These are phyloP conservation scores for Heterohyrax brucei DNA, from an alignment of 2,797 vertebrate species.

Conservation along the genomic window DNA sequence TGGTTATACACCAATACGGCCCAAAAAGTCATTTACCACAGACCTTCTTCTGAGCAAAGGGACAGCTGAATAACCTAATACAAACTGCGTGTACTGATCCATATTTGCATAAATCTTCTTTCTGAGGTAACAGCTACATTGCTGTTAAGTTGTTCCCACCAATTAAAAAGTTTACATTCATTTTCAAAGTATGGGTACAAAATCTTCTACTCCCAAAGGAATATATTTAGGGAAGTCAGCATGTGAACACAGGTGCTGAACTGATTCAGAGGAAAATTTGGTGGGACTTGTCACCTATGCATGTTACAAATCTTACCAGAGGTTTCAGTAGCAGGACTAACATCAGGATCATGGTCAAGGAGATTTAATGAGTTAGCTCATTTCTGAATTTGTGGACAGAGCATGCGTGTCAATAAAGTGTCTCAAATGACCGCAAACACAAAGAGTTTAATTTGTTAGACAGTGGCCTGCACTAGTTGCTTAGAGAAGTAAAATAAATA, in stretches of 20 bases:
- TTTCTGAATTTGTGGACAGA: neutral
- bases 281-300: neutral
- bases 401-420: neutral
- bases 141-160: neutral
- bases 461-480: conserved; percentile 10
- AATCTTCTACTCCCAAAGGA: conserved; percentile 12
- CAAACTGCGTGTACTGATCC: neutral
- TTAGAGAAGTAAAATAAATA: conserved; percentile 1
- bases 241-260: neutral
- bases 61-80: neutral
- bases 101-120: neutral
- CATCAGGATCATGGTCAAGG: neutral
- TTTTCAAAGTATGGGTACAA: neutral
- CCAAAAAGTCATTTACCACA: neutral
- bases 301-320: conserved; percentile 21
- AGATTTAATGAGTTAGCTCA: neutral
- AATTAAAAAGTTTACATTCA: neutral
- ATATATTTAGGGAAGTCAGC: neutral
- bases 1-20: neutral
- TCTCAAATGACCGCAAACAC: conserved; percentile 34
- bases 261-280: neutral
- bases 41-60: neutral
- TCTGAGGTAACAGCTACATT: neutral
- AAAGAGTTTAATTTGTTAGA: neutral
- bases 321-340: neutral